Evolutionary conservation across 2,113 vertebrate species (phyloP), one percentile per base, ranked within the genome.

Genomic region (Alexandromys fortis): DNA sequence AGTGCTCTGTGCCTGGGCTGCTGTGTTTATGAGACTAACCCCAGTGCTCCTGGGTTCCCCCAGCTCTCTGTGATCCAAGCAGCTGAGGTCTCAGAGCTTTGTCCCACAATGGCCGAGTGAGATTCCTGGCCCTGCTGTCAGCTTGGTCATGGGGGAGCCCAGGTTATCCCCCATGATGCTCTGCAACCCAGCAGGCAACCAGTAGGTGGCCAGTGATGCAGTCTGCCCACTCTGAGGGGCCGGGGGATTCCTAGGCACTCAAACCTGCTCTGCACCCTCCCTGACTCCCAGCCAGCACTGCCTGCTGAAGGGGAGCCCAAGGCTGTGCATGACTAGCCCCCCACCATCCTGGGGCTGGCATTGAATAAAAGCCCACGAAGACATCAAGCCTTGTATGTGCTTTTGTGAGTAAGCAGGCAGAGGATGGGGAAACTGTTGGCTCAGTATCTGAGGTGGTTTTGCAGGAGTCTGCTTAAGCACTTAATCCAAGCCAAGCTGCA

Each of bases 11-110:
- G 94, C 97, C 96, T 96, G 78, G 86, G 92, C 90, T 93, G 95
- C 89, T 94, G 49, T 94, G 89, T 97, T 97, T 97, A 97, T 92
- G 95, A 92, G 85, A 97, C 70, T 94, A 91, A 97, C 68, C 42
- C 72, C 67, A 58, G 3, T 4, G 58, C 97, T 95, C 96, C 83
- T n/a, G 82, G 86, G 93, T 58, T 88, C 77, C 79, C 14, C 35
- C 52, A 19, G 86, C 49, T 52, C 72, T 55, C 42, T 86, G 63
- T 68, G 42, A 47, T 21, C 63, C 63, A 33, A 67, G 61, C 49
- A 45, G 49, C 91, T 12, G 86, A 95, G 85, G 58, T 65, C 70
- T 4, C 6, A 70, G 72, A 58, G 38, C 24, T n/a, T 4, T 30
- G 47, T 26, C 49, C 65, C 28, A 26, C 10, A 0, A 16, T 28